A percentile compares a stretch with the other conserved stretches of the same genome.
phyloP scores from a whole-genome alignment of 2,113 vertebrate genomes.

The Ramphastos sulfuratus region DNA sequence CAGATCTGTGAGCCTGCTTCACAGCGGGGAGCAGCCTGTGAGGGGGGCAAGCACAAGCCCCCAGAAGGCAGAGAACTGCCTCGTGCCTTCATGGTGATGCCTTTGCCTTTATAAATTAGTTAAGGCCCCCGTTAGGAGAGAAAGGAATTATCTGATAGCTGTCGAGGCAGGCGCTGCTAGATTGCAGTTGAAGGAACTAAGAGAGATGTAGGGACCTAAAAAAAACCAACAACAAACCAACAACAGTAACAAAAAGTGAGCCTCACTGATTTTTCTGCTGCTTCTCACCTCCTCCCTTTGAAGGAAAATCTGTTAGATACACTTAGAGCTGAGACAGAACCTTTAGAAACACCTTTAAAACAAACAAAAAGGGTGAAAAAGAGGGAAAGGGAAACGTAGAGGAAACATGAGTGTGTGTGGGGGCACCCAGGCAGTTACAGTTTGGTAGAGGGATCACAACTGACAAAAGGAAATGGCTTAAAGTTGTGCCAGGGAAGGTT shows the following conservation, averaged over 20 bases:
- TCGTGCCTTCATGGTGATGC: slow-evolving; percentile 47
- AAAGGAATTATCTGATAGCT: slow-evolving; percentile 58
- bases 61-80: background rate
- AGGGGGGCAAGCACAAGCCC: background rate
- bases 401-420: background rate
- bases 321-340: background rate
- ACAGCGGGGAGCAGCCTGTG: background rate
- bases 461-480: background rate
- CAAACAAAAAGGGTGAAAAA: background rate
- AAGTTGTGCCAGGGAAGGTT: too few species aligned
- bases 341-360: background rate
- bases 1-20: background rate
- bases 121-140: slow-evolving; percentile 39
- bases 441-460: background rate
- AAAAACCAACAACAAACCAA: too few species aligned
- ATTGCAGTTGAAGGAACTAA: slow-evolving; percentile 7
- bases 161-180: background rate
- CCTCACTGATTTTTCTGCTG: background rate
- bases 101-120: slow-evolving; percentile 62
- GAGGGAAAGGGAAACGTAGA: background rate
- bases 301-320: slow-evolving; percentile 7
- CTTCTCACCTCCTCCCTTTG: background rate
- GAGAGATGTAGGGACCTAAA: background rate
- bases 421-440: background rate
- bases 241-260: background rate